phyloP scores from a whole-genome alignment of 2,888 invertebrate species.

The Orchesellides sinensis region DNA sequence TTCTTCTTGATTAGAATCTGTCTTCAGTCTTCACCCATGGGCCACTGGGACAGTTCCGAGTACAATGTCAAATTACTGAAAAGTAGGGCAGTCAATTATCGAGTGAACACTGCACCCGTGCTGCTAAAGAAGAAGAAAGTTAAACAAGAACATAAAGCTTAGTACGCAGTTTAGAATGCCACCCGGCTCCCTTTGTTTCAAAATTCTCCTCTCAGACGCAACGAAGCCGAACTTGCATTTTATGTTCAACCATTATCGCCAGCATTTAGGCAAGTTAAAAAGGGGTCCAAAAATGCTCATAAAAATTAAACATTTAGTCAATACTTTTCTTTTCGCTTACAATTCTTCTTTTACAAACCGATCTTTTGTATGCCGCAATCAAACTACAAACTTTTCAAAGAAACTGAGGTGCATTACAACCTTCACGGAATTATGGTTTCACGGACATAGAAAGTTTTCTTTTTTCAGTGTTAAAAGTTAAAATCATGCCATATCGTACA shows the following conservation, averaged over 20 bases:
- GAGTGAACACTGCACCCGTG: slow-evolving; percentile 5
- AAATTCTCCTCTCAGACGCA: slow-evolving; percentile 47
- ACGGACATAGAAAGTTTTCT: slow-evolving; percentile 53
- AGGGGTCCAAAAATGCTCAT: slow-evolving; percentile 35
- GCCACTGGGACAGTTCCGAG: slow-evolving; percentile 40
- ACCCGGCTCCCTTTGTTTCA: slow-evolving; percentile 11
- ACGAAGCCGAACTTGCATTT: slow-evolving; percentile 28
- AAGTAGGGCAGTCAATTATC: slow-evolving; percentile 45
- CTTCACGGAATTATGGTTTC: slow-evolving; percentile 57
- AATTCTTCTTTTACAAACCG: background rate
- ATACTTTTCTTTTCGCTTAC: background rate
- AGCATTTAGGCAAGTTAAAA: slow-evolving; percentile 5
- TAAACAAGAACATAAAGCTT: too few relatives aligned
- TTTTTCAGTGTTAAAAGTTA: background rate
- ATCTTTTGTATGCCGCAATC: background rate
- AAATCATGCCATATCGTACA: slow-evolving; percentile 45
- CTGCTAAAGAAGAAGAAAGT: slow-evolving; percentile 12
- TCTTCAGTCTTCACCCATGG: slow-evolving; percentile 7
- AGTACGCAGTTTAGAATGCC: background rate
- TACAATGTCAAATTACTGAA: too few relatives aligned
- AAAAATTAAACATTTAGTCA: slow-evolving; percentile 23
- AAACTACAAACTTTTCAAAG: background rate
- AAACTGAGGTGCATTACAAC: slow-evolving; percentile 46
- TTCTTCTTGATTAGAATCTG: too few relatives aligned
- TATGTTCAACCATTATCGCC: slow-evolving; percentile 12